Conservation (phyloP, 2,888 invertebrate species). For the Xylota sylvarum region DNA sequence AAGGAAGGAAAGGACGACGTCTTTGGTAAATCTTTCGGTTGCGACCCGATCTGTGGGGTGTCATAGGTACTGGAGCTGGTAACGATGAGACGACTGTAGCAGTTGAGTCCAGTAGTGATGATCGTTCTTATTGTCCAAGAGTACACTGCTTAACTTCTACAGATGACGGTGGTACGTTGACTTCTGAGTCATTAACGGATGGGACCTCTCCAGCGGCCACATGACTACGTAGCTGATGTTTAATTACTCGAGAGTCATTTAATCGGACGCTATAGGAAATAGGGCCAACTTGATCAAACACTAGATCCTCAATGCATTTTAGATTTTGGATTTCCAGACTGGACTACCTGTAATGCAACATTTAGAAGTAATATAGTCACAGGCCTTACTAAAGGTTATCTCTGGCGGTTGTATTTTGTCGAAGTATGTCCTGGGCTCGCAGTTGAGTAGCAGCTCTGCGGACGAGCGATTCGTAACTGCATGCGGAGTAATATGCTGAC, state of each 20-base stretch:
- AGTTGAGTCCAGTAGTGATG: too few relatives aligned
- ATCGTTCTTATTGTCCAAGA: too few relatives aligned
- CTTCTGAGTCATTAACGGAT: background rate
- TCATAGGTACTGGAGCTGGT: too few relatives aligned
- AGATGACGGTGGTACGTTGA: background rate
- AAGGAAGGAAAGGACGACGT: too few relatives aligned
- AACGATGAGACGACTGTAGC: too few relatives aligned
- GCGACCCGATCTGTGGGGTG: too few relatives aligned
- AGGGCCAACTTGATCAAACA: too few relatives aligned
- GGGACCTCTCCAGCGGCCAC: background rate
- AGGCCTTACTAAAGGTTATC: slow-evolving; percentile 21
- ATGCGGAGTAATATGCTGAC: slow-evolving; percentile 25
- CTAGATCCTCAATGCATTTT: slow-evolving; percentile 27
- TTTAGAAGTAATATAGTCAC: too few relatives aligned
- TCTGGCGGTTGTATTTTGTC: background rate
- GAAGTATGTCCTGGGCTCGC: too few relatives aligned
- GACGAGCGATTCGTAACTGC: too few relatives aligned
- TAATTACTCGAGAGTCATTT: too few relatives aligned
- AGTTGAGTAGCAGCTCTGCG: background rate
- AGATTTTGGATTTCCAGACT: slow-evolving; percentile 41
- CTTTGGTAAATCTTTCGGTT: too few relatives aligned
- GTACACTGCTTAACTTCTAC: background rate
- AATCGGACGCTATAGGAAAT: slow-evolving; percentile 28
- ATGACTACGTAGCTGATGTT: slow-evolving; percentile 32
- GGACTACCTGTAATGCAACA: background rate